Evolutionary conservation across 2,113 vertebrate genomes (phyloP), one percentile per base, ranked within the genome.

Genomic region (Thunnus thynnus): DNA sequence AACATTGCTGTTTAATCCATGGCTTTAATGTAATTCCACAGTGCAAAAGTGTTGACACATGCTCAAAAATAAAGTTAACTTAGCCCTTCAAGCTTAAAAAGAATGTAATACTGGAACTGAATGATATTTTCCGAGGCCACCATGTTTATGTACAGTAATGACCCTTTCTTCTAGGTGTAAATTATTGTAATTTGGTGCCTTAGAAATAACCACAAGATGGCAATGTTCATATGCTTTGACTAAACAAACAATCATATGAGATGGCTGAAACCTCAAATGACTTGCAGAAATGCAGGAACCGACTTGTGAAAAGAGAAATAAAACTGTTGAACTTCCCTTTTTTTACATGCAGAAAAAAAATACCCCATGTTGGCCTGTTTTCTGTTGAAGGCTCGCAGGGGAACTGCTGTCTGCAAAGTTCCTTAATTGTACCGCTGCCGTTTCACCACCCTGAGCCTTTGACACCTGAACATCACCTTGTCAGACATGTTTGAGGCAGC

Each of bases 161-260:
- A 62, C 3, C n/a, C 27, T 66, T 4, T 72, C 54, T 30, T 41
- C 14, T 5, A 61, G 64, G 81, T 86, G 60, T 81, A 52, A 83
- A 81, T 89, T 48, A 48, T 41, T 86, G 50, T 80, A 16, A 80
- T 79, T 88, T 70, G 52, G 63, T 84, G 36, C 75, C 36, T 77
- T 44, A 64, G 50, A 73, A 70, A 77, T 87, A 91, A 90, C 94
- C 95, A 95, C 93, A 92, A 95, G 94, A 90, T 94, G 94, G 93
- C 93, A 93, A 93, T 94, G 92, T 94, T 92, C 78, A 89, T 92
- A 77, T 93, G 73, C 78, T 77, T 47, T 80, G 55, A 71, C 83
- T 61, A 78, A 86, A 86, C 80, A 88, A 85, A 84, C 82, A 84
- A 76, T 76, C 68, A 44, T n/a, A 72, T 50, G 72, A 83, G 60